Conservation (phyloP, 1,140 invertebrate genomes). For the Drosophila sp. region DNA sequence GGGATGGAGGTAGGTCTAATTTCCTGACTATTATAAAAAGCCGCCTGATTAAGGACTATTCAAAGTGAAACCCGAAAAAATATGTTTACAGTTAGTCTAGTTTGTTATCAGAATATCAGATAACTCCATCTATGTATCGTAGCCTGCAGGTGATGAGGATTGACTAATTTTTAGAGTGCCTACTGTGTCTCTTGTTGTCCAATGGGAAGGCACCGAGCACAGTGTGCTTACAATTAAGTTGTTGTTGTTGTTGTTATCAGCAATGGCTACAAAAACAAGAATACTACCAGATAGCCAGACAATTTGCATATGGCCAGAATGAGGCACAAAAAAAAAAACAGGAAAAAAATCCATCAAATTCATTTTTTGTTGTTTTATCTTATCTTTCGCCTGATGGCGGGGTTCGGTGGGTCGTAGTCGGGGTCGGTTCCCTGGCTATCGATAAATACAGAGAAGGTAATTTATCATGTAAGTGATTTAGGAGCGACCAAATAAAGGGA, state of each 20-base stretch:
- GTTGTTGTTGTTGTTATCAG: slow-evolving; percentile 62
- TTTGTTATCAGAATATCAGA: not conserved
- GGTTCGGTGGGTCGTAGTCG: not conserved
- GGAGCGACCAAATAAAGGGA: not conserved
- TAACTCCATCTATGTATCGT: not conserved
- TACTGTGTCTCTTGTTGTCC: slow-evolving; percentile 53
- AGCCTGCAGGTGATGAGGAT: slow-evolving; percentile 21
- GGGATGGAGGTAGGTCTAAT: not conserved
- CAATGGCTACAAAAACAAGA: slow-evolving; percentile 34
- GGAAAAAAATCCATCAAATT: slow-evolving; percentile 54
- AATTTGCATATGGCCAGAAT: slow-evolving; percentile 76
- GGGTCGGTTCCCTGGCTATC: slow-evolving; percentile 37
- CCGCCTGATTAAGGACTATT: no score
- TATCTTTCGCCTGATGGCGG: slow-evolving; percentile 30
- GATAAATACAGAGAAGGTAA: slow-evolving; percentile 28
- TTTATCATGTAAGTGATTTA: slow-evolving; percentile 60
- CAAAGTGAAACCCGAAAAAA: no score
- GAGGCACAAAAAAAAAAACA: slow-evolving; percentile 22
- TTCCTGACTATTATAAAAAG: not conserved
- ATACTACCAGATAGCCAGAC: slow-evolving; percentile 45
- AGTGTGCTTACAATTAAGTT: slow-evolving; percentile 47
- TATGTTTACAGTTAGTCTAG: not conserved
- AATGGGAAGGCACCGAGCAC: slow-evolving; percentile 39
- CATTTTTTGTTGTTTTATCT: slow-evolving; percentile 49
- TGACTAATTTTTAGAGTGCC: slow-evolving; percentile 56